Base-by-base conservation (phyloP, 2,888 invertebrate genomes). In the Heliconius ismenius region DNA sequence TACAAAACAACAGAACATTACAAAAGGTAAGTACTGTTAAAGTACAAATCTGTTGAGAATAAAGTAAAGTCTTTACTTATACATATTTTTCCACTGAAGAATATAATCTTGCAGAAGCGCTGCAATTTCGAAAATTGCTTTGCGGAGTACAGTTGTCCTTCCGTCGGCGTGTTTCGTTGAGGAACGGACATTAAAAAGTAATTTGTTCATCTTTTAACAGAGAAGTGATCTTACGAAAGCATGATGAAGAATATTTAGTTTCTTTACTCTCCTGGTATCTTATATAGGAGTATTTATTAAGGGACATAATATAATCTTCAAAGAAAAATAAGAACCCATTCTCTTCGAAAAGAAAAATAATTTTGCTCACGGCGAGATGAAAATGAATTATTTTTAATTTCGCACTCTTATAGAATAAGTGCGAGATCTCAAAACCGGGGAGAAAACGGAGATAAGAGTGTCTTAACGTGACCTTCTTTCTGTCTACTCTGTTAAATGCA, bases 101-200 rank as follows among this genome's bases (percentile, higher is more conserved):
- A 58, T 24, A 70, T 70, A 58, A 70, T 58, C 36, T 54, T 36
- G n/a, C 32, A 58, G 54, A 32, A 54, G 32, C 28, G 28, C 11
- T 69, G 69, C 69, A 70, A 70, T 70, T 70, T 32, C n/a, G 24
- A 70, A 70, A 70, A 58, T 58, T 58, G 36, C 58, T 36, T 36
- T 9, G 70, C 32, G 32, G 36, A 58, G 13, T 70, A 32, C n/a
- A n/a, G 58, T 54, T 70, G 9, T 70, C 32, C 3, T 58, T 54
- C 68, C 11, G 15, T 10, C 9, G 24, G 39, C 24, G 39, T 65
- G 65, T 65, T 39, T 36, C 65, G 65, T 39, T 39, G 67, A 67
- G 67, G 24, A 67, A 24, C 67, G 67, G 26, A 15, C 39, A 36
- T 24, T 67, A 24, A 39, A 65, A 65, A 65, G 36, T 39, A 36